Percentiles rank a stretch among this genome's conserved stretches.
These are phyloP conservation scores for Cariama cristata DNA, from an alignment of 2,113 vertebrate genomes.

Conservation along the genomic window DNA sequence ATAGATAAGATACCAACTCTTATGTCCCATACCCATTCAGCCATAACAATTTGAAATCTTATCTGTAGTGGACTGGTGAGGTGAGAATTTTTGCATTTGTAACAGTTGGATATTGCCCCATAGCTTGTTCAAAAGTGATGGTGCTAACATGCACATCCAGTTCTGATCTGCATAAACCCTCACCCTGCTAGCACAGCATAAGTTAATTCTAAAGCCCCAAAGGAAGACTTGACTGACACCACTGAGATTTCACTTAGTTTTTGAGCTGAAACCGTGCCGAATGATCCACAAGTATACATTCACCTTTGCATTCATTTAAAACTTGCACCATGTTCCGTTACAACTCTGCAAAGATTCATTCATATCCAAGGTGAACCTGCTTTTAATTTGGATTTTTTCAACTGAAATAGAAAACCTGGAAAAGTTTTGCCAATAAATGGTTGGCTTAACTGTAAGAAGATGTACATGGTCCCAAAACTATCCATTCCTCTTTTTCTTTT, in stretches of 20 bases:
- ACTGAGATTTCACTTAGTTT: neutral
- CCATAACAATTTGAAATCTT: neutral
- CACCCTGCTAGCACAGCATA: neutral
- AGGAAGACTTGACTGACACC: neutral
- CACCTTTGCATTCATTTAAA: neutral
- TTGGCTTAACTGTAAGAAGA: neutral
- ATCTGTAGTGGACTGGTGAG: neutral
- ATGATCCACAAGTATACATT: neutral
- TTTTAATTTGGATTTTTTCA: neutral
- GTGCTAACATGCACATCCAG: neutral
- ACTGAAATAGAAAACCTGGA: neutral
- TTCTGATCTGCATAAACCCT: neutral
- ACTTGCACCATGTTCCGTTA: neutral
- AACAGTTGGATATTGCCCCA: neutral
- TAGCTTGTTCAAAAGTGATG: neutral
- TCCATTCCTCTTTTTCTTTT: neutral
- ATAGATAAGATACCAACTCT: neutral
- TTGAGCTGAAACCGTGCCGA: neutral
- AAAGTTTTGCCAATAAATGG: neutral
- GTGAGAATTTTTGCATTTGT: neutral
- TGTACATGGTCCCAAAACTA: accelerated
- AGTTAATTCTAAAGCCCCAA: neutral
- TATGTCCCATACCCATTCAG: neutral
- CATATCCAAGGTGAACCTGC: neutral
- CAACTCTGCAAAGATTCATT: neutral